These are phyloP conservation scores for Sebastiscus tertius DNA, from an alignment of 2,797 vertebrate genomes.

Conservation along the genomic window DNA sequence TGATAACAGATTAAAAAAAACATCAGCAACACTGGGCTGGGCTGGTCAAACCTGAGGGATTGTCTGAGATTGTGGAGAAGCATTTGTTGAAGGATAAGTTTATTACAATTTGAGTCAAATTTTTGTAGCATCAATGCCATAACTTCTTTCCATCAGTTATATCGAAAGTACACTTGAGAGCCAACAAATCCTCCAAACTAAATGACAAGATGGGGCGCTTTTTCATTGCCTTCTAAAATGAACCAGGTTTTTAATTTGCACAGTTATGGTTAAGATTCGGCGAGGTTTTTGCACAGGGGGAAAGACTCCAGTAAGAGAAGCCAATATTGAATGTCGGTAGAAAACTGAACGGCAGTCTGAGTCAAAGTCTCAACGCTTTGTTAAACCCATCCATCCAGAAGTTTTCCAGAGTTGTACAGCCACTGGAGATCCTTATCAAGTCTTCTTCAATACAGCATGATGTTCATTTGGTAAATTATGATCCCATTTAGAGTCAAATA, in stretches of 20 bases:
- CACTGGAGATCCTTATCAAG: too few relatives aligned
- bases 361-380: neutral
- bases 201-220: neutral
- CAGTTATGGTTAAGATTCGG: neutral
- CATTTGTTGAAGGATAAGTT: neutral
- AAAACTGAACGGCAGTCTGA: neutral
- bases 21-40: neutral
- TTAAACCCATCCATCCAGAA: neutral
- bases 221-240: neutral
- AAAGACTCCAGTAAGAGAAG: neutral
- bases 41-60: neutral
- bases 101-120: neutral
- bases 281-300: neutral
- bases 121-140: neutral
- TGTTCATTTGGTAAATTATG: too few relatives aligned
- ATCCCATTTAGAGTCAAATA: too few relatives aligned
- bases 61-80: neutral
- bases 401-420: neutral
- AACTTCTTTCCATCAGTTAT: neutral
- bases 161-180: neutral
- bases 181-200: neutral
- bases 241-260: neutral
- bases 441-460: too few relatives aligned
- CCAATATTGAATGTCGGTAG: neutral
- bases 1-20: conserved; percentile 25